Base-by-base conservation (phyloP, 1,140 invertebrate genomes). In the Ectropis grisescens region DNA sequence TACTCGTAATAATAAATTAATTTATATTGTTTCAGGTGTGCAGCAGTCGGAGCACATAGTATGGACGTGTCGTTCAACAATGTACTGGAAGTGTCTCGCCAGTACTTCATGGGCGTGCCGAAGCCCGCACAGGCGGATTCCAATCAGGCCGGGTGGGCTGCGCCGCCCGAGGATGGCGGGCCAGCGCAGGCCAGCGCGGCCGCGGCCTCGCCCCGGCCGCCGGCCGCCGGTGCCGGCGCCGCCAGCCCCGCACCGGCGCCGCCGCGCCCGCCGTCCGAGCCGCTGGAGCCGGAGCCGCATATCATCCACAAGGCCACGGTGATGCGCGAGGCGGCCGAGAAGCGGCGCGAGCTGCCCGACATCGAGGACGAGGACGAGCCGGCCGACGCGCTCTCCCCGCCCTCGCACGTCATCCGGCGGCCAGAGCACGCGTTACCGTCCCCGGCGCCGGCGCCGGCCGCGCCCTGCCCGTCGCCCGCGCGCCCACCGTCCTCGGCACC, bases 31-130 rank as follows among this genome's bases (percentile, higher is more conserved):
- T 44, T 27, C 16, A 19, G 16, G 16, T 19, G 8, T 4, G 8
- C 8, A 19, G 8, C 42, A 49, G 48, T 45, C 46, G 55, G 54
- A 52, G 41, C 38, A 49, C 59, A 33, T 61, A 80, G 58, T 61
- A 91, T 91, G 90, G 89, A 91, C 86, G 86, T 87, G 68, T 88
- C 86, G 81, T 89, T 89, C 72, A 89, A 87, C 67, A 90, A 91
- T 86, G 88, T 90, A 83, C 83, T 91, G 85, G 89, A 91, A 86
- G 89, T 88, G 78, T 89, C 88, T 71, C 88, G 89, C 64, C 89
- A 90, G 83, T 91, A 90, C 83, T 91, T 91, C 81, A 88, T 91
- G 85, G 89, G 89, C 67, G 78, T 91, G 61, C 90, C 90, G 37
- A 85, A 86, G 52, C 85, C 59, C 65, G 82, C 61, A 68, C 71